Evolutionary conservation across 2,888 invertebrate species (phyloP), one percentile per base, ranked within the genome.

Genomic region (Odontocerum albicorne): DNA sequence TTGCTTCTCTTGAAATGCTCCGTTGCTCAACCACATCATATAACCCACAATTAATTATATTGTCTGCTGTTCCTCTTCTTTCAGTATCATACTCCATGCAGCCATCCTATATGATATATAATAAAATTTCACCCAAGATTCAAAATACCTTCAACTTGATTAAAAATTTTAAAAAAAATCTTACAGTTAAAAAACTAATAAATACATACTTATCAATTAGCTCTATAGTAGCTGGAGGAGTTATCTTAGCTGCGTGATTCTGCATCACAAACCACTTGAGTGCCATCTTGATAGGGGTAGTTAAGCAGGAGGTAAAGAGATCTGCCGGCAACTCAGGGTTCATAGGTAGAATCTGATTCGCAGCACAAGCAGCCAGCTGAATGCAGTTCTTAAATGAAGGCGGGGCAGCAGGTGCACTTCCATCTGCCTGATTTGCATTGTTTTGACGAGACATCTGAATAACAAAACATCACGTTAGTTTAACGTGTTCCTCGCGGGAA

Each of bases 211-310:
- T 94, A 70, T 97, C 96, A 55, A 96, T 89, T 61, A 92, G 81
- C 38, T 96, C 96, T 66, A 88, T 75, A 12, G 89, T 87, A 62
- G 94, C 82, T 62, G 84, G 84, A 49, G 93, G 90, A 62, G 93
- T 88, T 65, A 94, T 80, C 67, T 89, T 86, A 21, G 88, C 81
- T 49, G 89, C 88, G 54, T 78, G 67, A 64, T 86, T 86, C 66
- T 95, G 88, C 77, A 94, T 82, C 59, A 93, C 90, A 79, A 92
- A 96, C 96, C 96, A 97, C 70, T 90, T 84, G 62, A 97, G 81
- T 58, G 96, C 96, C 68, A 93, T 94, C 79, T 93, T 94, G 65
- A 99, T 96, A 36, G 99, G 99, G 50, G 98, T 98, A 49, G 98
- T 99, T 65, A 99, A 84, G 75, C 99, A 99, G 10, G 96, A 87